Percentiles rank a stretch among this genome's conserved stretches.
These are phyloP conservation scores for Drosophila erecta DNA, from an alignment of 1,140 invertebrate genomes.

Conservation along the genomic window DNA sequence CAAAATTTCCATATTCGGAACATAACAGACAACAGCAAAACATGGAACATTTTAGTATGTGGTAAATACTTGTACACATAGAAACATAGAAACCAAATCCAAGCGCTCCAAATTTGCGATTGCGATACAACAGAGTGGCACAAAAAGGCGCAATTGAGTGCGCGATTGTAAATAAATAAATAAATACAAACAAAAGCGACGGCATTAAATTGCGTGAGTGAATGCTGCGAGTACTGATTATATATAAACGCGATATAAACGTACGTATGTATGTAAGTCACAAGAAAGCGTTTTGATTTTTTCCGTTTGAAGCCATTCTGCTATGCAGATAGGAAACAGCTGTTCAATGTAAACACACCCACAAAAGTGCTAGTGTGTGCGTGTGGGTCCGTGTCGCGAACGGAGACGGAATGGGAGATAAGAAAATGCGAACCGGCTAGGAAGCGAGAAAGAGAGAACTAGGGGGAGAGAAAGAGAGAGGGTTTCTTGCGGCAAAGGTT, in stretches of 20 bases:
- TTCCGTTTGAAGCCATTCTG: slow-evolving; percentile 18
- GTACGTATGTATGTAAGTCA: slow-evolving; percentile 2
- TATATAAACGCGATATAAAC: neutral
- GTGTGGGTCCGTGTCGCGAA: slow-evolving; percentile 6
- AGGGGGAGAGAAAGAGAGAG: neutral
- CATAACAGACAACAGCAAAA: neutral
- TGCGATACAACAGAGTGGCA: slow-evolving; percentile 19
- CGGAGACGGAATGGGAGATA: slow-evolving; percentile 26
- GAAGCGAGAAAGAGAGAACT: slow-evolving; percentile 2
- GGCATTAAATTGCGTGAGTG: slow-evolving; percentile 33
- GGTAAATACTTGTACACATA: neutral
- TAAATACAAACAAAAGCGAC: slow-evolving; percentile 23
- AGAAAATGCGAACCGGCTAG: slow-evolving; percentile 49
- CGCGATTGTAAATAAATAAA: slow-evolving; percentile 33
- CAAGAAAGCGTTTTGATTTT: slow-evolving; percentile 1
- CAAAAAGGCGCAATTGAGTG: slow-evolving; percentile 19
- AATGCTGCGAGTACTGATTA: slow-evolving; percentile 7
- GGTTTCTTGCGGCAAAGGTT: slow-evolving; percentile 39
- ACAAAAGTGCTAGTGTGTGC: slow-evolving; percentile 1
- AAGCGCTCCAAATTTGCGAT: slow-evolving; percentile 14
- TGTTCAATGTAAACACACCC: slow-evolving; percentile 65
- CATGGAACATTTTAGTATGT: neutral
- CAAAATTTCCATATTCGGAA: neutral
- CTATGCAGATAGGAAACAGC: slow-evolving; percentile 59
- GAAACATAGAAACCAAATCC: slow-evolving; percentile 1